A percentile compares a stretch with the other conserved stretches of the same genome.
These are phyloP conservation scores for Sclerurus mexicanus DNA, from an alignment of 2,113 vertebrate species.

Conservation along the genomic window DNA sequence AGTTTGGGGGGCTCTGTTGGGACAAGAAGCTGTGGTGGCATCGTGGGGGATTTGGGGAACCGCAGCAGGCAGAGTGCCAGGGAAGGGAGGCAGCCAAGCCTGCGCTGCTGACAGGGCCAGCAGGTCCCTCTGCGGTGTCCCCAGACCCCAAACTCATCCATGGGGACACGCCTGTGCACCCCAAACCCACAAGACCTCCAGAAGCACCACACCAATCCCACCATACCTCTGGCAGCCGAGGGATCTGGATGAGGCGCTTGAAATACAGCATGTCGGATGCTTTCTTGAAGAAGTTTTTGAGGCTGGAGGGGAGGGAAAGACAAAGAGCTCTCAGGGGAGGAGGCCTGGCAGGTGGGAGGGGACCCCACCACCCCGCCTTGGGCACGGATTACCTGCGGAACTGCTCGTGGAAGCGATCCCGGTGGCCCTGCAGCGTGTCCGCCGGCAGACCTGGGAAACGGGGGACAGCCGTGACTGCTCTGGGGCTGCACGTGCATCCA, in stretches of 20 bases:
- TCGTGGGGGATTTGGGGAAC: neutral
- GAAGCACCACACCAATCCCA: neutral
- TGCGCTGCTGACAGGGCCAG: neutral
- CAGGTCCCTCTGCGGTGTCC: neutral
- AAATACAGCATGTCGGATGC: conserved; percentile 95
- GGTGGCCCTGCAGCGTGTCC: conserved; percentile 93
- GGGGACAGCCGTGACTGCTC: neutral
- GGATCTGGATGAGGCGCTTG: conserved; percentile 97
- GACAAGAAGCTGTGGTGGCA: neutral
- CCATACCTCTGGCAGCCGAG: conserved; percentile 88
- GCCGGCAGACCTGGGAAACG: conserved; percentile 83
- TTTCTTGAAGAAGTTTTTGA: conserved; percentile 93
- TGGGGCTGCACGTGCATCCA: neutral
- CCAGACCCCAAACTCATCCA: neutral
- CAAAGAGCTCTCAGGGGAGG: neutral
- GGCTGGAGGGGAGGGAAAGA: conserved; percentile 65
- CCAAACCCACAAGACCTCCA: neutral
- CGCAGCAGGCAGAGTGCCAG: accelerated
- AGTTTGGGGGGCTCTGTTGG: conserved; percentile 86
- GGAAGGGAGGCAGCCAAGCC: neutral
- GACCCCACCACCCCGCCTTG: accelerated
- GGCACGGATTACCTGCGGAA: conserved; percentile 84
- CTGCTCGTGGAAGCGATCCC: conserved; percentile 95
- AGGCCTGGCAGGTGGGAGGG: neutral
- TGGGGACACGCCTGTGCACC: neutral